A percentile compares a stretch with the other conserved stretches of the same genome.
phyloP scores from a whole-genome alignment of 35 echinoderm and acorn worm species.

The Antedon bifida region DNA sequence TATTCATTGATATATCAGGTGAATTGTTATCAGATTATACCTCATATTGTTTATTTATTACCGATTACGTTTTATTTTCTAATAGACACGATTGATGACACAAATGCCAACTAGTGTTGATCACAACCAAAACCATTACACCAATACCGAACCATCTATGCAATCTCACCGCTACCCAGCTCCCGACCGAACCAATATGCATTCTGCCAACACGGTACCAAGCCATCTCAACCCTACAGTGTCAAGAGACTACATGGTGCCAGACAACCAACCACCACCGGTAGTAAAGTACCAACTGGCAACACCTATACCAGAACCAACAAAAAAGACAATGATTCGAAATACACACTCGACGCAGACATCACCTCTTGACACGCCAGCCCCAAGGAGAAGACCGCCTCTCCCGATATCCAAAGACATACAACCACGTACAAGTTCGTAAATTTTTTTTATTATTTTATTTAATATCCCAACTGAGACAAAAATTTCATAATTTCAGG shows the following conservation, averaged over 20 bases:
- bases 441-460: neutral
- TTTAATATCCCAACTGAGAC: no score
- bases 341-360: slow-evolving; percentile 1
- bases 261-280: neutral
- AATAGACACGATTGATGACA: neutral
- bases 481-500: no score
- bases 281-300: neutral
- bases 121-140: neutral
- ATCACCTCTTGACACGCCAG: neutral
- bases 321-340: neutral
- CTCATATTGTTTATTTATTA: no score
- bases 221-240: neutral
- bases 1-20: no score
- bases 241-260: neutral
- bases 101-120: neutral
- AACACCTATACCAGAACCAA: neutral
- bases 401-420: neutral
- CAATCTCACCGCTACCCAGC: neutral
- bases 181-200: neutral
- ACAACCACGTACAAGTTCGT: neutral
- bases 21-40: no score
- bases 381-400: slow-evolving; percentile 10
- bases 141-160: neutral
- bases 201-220: neutral
- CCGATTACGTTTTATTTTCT: no score